phyloP scores from a whole-genome alignment of 2,888 invertebrate species.

The Mimumesa dahlbomi region DNA sequence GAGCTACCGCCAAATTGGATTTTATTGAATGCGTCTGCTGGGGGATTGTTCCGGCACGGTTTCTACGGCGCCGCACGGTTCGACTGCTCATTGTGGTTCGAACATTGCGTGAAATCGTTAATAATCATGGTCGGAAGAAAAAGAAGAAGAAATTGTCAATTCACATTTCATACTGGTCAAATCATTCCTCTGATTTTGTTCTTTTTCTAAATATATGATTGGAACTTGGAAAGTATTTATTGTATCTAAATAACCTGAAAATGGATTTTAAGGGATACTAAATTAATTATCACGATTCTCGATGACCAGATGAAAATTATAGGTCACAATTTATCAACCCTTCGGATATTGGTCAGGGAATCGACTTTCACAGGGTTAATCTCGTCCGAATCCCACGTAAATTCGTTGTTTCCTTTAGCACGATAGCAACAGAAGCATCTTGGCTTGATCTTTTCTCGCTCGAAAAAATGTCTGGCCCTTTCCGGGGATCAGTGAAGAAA shows the following conservation, averaged over 20 bases:
- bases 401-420: conserved; percentile 3
- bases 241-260: too few relatives aligned
- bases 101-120: conserved; percentile 41
- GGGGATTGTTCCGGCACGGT: conserved; percentile 35
- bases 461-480: neutral
- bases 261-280: too few relatives aligned
- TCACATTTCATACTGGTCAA: too few relatives aligned
- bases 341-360: conserved; percentile 1
- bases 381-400: conserved; percentile 8
- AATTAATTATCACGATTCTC: neutral
- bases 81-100: conserved; percentile 24
- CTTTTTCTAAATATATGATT: too few relatives aligned
- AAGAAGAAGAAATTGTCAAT: too few relatives aligned
- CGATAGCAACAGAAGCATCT: neutral
- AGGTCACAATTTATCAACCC: neutral
- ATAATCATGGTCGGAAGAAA: neutral
- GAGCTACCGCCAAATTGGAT: conserved; percentile 60
- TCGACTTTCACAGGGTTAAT: neutral
- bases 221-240: too few relatives aligned
- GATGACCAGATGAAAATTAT: neutral
- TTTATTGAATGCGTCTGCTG: conserved; percentile 64
- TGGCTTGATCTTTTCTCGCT: conserved; percentile 7
- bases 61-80: conserved; percentile 9
- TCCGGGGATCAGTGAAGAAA: neutral
- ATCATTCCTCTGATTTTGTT: too few relatives aligned